phyloP scores from a whole-genome alignment of 2,113 vertebrate species.

The Anguilla japonica region DNA sequence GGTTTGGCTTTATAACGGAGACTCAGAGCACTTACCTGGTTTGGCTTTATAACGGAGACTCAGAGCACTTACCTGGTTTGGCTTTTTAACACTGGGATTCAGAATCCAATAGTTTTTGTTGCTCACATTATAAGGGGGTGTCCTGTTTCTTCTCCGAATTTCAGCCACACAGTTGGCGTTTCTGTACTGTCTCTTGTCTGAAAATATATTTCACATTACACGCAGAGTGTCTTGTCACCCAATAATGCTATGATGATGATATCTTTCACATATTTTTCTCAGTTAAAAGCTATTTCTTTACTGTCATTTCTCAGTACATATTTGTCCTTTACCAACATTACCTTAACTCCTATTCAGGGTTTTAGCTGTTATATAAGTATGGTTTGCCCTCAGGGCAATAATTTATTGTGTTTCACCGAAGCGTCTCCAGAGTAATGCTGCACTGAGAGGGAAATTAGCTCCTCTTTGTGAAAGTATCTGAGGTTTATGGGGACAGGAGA shows the following conservation, averaged over 20 bases:
- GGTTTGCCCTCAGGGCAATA: background rate
- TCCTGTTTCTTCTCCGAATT: background rate
- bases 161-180: background rate
- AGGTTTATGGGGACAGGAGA: background rate
- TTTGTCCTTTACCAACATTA: background rate
- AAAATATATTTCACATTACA: background rate
- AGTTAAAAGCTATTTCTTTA: background rate
- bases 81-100: background rate
- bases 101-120: background rate
- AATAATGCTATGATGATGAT: background rate
- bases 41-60: too few relatives aligned
- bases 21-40: too few relatives aligned
- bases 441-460: background rate
- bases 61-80: background rate
- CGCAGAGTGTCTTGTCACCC: background rate
- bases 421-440: too few relatives aligned
- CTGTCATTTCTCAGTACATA: background rate
- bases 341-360: background rate
- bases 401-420: background rate
- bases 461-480: background rate
- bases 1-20: too few relatives aligned
- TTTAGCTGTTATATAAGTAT: background rate
- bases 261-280: background rate
- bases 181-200: background rate
- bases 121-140: background rate